A percentile compares a stretch with the other conserved stretches of the same genome.
These are phyloP conservation scores for Scotopteryx bipunctaria DNA, from an alignment of 2,888 invertebrate species.

Conservation along the genomic window DNA sequence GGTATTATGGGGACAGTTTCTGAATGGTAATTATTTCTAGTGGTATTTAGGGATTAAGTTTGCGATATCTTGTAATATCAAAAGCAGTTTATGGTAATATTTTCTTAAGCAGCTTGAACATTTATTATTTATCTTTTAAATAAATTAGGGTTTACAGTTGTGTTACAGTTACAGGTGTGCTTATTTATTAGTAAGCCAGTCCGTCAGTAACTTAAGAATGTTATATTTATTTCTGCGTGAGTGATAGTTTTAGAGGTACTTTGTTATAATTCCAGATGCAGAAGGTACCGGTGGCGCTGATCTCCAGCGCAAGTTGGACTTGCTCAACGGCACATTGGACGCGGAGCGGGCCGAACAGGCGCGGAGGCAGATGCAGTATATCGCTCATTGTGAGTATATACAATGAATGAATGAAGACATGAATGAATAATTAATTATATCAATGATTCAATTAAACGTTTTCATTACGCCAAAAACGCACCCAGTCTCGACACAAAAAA, in stretches of 20 bases:
- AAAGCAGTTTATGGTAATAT: background rate
- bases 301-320: constrained; percentile 94
- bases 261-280: constrained; percentile 85
- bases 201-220: too few relatives aligned
- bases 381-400: constrained; percentile 90
- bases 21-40: constrained; percentile 31
- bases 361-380: constrained; percentile 90
- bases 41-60: constrained; percentile 3
- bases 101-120: background rate
- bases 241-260: background rate
- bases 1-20: constrained; percentile 38
- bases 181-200: too few relatives aligned
- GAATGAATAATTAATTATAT: too few relatives aligned
- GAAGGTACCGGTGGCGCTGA: constrained; percentile 92
- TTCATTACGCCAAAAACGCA: too few relatives aligned
- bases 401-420: too few relatives aligned
- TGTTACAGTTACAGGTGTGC: too few relatives aligned
- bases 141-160: too few relatives aligned
- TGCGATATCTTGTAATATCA: background rate
- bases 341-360: constrained; percentile 92
- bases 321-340: constrained; percentile 95
- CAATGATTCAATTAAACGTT: too few relatives aligned
- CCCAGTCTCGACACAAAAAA: too few relatives aligned
- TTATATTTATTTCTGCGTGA: too few relatives aligned
- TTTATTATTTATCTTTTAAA: background rate